These are phyloP conservation scores for Anadara kagoshimensis DNA, from an alignment of 1,140 invertebrate genomes.

Conservation along the genomic window DNA sequence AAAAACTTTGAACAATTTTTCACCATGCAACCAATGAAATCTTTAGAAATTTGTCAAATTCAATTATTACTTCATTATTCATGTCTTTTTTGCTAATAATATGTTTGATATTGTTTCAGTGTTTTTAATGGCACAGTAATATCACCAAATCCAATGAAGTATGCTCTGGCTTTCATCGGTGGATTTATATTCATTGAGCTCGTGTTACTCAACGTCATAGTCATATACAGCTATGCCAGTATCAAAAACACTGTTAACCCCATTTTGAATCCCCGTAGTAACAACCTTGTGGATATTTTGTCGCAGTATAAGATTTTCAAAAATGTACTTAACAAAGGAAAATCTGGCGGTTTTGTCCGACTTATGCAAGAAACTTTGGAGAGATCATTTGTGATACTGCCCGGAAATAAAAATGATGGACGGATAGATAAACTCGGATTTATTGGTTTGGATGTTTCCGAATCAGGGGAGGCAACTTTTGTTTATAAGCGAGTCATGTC, in stretches of 20 bases:
- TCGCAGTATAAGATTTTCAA: constrained; percentile 11
- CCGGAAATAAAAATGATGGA: neutral
- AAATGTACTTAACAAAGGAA: constrained; percentile 32
- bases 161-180: constrained; percentile 2
- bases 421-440: constrained; percentile 32
- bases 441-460: constrained; percentile 59
- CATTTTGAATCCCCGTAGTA: constrained; percentile 17
- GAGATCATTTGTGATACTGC: constrained; percentile 43
- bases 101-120: no score
- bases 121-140: no score
- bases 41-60: no score
- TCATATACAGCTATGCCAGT: constrained; percentile 38
- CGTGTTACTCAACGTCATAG: constrained; percentile 41
- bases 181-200: constrained; percentile 42
- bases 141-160: no score
- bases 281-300: constrained; percentile 22
- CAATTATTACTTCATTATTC: no score
- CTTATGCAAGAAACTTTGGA: constrained; percentile 45
- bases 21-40: no score
- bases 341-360: constrained; percentile 43
- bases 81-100: no score
- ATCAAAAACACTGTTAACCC: constrained; percentile 23
- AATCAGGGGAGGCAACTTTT: constrained; percentile 55
- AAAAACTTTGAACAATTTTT: no score
- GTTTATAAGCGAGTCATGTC: constrained; percentile 49